Conservation (phyloP, 2,888 invertebrate species). For the Drosophila algonquin region DNA sequence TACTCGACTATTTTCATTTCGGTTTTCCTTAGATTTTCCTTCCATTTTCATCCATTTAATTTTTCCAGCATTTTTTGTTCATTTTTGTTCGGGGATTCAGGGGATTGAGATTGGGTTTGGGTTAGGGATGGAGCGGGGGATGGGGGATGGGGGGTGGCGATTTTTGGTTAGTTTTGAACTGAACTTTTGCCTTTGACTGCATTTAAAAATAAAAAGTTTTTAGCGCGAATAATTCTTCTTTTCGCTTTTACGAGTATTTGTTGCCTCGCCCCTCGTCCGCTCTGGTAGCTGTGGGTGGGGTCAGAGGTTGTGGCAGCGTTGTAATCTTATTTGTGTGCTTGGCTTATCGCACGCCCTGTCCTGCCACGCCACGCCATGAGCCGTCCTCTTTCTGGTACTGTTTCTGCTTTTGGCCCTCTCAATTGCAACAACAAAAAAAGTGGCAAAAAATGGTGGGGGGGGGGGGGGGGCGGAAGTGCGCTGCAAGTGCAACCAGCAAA, state of each 20-base stretch:
- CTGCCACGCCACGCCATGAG: slow-evolving; percentile 7
- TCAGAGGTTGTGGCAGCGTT: slow-evolving; percentile 29
- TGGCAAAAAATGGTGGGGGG: slow-evolving; percentile 17
- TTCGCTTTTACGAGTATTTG: neutral
- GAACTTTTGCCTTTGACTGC: slow-evolving; percentile 65
- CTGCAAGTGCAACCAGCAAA: slow-evolving; percentile 57
- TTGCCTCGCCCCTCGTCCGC: neutral
- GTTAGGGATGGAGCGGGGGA: too few species aligned
- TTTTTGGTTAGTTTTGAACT: slow-evolving; percentile 45
- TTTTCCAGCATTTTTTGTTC: slow-evolving; percentile 15
- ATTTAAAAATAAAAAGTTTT: slow-evolving; percentile 37
- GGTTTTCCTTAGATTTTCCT: slow-evolving; percentile 15
- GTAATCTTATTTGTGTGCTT: slow-evolving; percentile 56
- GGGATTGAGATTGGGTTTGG: too few species aligned
- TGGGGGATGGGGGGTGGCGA: too few species aligned
- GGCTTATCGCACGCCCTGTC: slow-evolving; percentile 51
- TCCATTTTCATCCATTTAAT: slow-evolving; percentile 12
- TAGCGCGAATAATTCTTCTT: slow-evolving; percentile 36
- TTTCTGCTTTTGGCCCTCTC: slow-evolving; percentile 47
- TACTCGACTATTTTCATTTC: slow-evolving; percentile 20
- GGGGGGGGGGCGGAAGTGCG: slow-evolving; percentile 38
- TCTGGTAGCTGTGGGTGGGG: neutral
- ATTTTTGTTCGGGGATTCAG: slow-evolving; percentile 9
- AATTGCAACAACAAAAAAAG: slow-evolving; percentile 48
- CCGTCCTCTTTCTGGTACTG: slow-evolving; percentile 26